phyloP scores from a whole-genome alignment of 2,113 vertebrate genomes.

The Chamaetylas fuelleborni region DNA sequence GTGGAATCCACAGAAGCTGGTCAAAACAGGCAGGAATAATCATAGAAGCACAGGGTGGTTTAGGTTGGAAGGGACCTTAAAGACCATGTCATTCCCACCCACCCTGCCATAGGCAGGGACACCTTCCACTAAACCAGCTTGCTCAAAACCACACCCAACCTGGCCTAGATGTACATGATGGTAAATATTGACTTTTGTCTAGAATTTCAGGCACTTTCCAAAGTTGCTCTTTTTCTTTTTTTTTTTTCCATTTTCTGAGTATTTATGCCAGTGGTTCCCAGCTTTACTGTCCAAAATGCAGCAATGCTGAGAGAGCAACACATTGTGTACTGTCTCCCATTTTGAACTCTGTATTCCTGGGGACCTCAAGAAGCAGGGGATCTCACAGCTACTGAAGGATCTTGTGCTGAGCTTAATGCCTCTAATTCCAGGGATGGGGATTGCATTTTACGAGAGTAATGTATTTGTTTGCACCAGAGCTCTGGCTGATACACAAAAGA shows the following conservation, averaged over 20 bases:
- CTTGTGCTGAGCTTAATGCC: background rate
- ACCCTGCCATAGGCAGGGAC: background rate
- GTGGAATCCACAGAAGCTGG: background rate
- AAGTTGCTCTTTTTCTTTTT: background rate
- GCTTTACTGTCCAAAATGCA: background rate
- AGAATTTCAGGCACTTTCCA: background rate
- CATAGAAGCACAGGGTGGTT: background rate
- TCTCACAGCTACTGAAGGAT: background rate
- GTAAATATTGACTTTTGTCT: background rate
- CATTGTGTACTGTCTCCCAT: accelerated
- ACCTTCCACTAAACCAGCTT: background rate
- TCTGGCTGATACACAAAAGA: background rate
- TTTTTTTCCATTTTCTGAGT: background rate
- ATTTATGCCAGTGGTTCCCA: background rate
- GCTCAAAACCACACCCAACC: background rate
- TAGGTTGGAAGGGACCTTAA: background rate
- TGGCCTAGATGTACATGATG: background rate
- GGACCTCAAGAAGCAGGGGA: background rate
- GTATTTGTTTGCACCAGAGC: background rate
- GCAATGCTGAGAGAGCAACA: background rate
- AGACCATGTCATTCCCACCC: background rate
- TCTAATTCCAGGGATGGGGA: accelerated
- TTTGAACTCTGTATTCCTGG: background rate
- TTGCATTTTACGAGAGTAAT: background rate
- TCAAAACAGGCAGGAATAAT: background rate